A percentile compares a stretch with the other conserved stretches of the same genome.
These are phyloP conservation scores for Aphodius sticticus DNA, from an alignment of 2,888 invertebrate genomes.

Conservation along the genomic window DNA sequence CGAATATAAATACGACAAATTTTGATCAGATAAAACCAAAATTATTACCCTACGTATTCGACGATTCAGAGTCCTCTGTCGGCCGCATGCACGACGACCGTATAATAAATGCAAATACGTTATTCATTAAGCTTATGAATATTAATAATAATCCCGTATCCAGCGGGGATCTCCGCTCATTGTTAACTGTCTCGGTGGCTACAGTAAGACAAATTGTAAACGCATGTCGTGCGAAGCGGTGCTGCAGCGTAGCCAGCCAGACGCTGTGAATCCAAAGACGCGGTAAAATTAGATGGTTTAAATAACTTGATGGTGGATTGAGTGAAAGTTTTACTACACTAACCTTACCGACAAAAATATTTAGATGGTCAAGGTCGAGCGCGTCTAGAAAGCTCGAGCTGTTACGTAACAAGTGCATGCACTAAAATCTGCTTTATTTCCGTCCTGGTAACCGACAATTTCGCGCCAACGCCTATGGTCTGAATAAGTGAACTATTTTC, in stretches of 20 bases:
- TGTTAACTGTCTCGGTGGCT: neutral
- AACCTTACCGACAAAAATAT: slow-evolving; percentile 4
- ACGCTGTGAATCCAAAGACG: neutral
- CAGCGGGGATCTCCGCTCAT: neutral
- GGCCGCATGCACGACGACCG: neutral
- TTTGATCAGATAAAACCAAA: neutral
- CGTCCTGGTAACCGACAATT: neutral
- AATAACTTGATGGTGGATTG: neutral
- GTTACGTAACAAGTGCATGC: neutral
- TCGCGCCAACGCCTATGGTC: neutral
- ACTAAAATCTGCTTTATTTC: neutral
- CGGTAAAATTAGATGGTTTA: neutral
- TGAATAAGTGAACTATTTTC: neutral
- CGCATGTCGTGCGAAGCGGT: neutral
- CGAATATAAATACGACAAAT: neutral
- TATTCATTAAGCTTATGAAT: slow-evolving; percentile 4
- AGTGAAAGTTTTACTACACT: neutral
- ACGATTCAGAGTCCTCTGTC: neutral
- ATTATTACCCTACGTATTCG: neutral
- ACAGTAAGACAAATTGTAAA: neutral
- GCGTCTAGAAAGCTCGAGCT: neutral
- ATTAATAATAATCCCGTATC: slow-evolving; percentile 1
- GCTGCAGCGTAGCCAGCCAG: neutral
- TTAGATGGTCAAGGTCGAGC: neutral
- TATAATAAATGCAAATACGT: slow-evolving; percentile 4